These are phyloP conservation scores for Drepana arcuata DNA, from an alignment of 1,140 invertebrate genomes.

Conservation along the genomic window DNA sequence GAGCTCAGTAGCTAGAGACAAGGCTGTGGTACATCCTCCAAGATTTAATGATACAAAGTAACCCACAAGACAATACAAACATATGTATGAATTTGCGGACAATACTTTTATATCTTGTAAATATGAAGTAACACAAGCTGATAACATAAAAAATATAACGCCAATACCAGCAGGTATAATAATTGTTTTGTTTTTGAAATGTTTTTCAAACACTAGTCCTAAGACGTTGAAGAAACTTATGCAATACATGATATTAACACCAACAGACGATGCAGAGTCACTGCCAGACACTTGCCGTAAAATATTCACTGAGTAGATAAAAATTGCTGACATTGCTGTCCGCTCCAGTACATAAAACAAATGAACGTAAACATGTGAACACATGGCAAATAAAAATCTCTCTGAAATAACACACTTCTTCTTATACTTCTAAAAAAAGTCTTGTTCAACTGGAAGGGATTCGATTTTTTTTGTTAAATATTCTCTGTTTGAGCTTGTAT, in stretches of 20 bases:
- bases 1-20: conserved; percentile 7
- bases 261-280: neutral
- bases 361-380: conserved; percentile 6
- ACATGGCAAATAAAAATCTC: neutral
- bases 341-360: conserved; percentile 6
- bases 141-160: conserved; percentile 6
- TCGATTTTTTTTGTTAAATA: neutral
- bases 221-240: neutral
- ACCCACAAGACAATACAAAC: conserved; percentile 9
- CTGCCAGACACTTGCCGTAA: neutral
- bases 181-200: conserved; percentile 1
- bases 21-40: conserved; percentile 8
- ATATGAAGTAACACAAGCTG: conserved; percentile 5
- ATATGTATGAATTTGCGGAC: conserved; percentile 5
- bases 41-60: conserved; percentile 8
- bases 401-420: neutral
- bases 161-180: too few species aligned
- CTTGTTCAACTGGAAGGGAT: neutral
- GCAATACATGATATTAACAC: conserved; percentile 3
- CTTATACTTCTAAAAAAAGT: neutral
- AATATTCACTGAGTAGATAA: conserved; percentile 9
- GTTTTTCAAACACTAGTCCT: neutral
- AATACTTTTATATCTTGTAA: conserved; percentile 7
- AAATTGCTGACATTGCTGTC: conserved; percentile 3
- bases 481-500: conserved; percentile 3